Conservation (phyloP, 2,113 vertebrate genomes). For the Ploceus nigricollis region DNA sequence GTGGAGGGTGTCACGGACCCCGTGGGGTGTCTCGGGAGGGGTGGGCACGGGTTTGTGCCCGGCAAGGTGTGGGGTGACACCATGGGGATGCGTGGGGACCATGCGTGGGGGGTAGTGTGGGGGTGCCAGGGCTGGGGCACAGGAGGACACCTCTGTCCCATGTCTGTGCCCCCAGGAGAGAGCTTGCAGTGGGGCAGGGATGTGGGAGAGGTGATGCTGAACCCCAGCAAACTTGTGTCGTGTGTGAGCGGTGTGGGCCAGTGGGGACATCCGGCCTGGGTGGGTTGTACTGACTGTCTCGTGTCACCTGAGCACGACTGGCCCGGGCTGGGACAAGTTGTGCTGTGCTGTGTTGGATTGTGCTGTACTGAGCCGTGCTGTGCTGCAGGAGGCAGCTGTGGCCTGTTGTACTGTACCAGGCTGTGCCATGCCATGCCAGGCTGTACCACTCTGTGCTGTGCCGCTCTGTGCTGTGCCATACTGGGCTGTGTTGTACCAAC, state of each 20-base stretch:
- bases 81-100: neutral
- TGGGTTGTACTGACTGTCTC: fast-evolving
- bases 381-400: neutral
- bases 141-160: neutral
- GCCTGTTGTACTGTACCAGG: neutral
- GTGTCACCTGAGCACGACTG: neutral
- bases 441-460: neutral
- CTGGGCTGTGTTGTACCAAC: neutral
- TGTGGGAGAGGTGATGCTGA: neutral
- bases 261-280: fast-evolving
- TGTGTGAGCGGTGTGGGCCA: fast-evolving
- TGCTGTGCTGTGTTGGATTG: neutral
- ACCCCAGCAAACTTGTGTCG: neutral
- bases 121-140: neutral
- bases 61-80: neutral
- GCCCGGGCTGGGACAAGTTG: neutral
- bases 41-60: neutral
- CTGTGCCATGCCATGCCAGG: neutral
- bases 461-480: neutral
- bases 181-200: neutral
- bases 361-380: neutral
- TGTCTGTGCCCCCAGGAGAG: neutral
- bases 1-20: neutral
- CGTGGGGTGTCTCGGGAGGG: neutral
- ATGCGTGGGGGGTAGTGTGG: no score